A percentile compares a stretch with the other conserved stretches of the same genome.
phyloP scores from a whole-genome alignment of 2,113 vertebrate genomes.

The Chionodraco myersi region DNA sequence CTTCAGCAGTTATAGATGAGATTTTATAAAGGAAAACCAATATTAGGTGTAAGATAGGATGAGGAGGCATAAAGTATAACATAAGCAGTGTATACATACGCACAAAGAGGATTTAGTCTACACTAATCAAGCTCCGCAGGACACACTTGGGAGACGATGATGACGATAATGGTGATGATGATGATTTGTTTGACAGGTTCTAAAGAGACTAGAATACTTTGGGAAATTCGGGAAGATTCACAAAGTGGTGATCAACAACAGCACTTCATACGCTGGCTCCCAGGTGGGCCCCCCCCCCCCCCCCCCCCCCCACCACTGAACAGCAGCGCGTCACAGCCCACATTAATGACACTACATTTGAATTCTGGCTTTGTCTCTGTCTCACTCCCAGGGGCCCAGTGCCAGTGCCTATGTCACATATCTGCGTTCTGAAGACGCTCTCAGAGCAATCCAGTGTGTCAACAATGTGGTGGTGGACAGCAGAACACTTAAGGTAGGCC shows the following conservation, averaged over 20 bases:
- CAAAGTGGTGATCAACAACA: conserved; percentile 99
- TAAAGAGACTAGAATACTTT: conserved; percentile 99
- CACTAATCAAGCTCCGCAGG: no score
- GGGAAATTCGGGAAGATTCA: conserved; percentile 99
- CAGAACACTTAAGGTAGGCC: conserved; percentile 95
- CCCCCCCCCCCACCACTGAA: no score
- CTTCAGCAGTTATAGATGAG: no score
- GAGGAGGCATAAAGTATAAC: no score
- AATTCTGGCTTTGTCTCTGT: neutral
- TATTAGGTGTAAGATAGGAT: no score
- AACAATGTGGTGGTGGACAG: conserved; percentile 99
- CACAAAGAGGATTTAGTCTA: no score
- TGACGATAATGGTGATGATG: no score
- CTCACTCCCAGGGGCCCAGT: conserved; percentile 90
- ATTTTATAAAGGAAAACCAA: no score
- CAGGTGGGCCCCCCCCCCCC: conserved; percentile 84
- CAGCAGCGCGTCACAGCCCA: no score
- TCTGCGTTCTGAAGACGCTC: conserved; percentile 97
- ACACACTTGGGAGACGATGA: no score
- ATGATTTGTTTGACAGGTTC: conserved; percentile 84
- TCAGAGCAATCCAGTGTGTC: conserved; percentile 99
- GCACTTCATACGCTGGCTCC: conserved; percentile 99
- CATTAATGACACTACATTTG: no score
- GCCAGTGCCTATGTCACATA: conserved; percentile 99
- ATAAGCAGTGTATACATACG: no score